Conservation (phyloP, 2,888 invertebrate genomes). For the Lucinisca nassula region DNA sequence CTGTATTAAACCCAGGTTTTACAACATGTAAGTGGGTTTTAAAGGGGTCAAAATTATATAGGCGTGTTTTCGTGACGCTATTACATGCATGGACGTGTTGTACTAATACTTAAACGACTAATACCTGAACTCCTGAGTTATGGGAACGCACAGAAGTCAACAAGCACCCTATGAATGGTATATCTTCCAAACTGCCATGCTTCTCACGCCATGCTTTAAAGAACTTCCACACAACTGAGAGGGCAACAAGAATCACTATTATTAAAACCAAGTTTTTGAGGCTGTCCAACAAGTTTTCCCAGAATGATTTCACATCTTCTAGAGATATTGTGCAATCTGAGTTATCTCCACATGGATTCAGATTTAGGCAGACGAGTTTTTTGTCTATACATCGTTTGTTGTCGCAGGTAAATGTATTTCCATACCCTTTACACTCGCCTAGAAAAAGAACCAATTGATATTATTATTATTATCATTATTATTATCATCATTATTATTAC, state of each 20-base stretch:
- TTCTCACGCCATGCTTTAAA: too few species aligned
- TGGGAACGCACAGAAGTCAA: background rate
- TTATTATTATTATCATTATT: too few species aligned
- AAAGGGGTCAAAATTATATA: too few species aligned
- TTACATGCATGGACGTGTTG: background rate
- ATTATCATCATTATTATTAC: too few species aligned
- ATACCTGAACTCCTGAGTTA: background rate
- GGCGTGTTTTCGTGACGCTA: too few species aligned
- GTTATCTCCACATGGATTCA: constrained; percentile 62
- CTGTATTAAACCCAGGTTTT: too few species aligned
- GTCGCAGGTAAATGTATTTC: background rate
- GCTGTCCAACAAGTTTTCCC: background rate
- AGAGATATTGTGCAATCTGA: constrained; percentile 44
- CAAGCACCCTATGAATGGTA: background rate
- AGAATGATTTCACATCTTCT: background rate
- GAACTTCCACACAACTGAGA: too few species aligned
- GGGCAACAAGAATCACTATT: too few species aligned
- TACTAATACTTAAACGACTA: background rate
- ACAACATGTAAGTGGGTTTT: too few species aligned
- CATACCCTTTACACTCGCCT: background rate
- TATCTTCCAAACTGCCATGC: background rate
- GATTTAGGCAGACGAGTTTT: constrained; percentile 57
- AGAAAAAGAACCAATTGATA: too few species aligned
- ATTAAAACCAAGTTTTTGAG: too few species aligned
- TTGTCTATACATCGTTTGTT: background rate